Percentiles rank a stretch among this genome's conserved stretches.
Conservation (phyloP, 2,797 vertebrate genomes). For the Gobio occitaniae region DNA sequence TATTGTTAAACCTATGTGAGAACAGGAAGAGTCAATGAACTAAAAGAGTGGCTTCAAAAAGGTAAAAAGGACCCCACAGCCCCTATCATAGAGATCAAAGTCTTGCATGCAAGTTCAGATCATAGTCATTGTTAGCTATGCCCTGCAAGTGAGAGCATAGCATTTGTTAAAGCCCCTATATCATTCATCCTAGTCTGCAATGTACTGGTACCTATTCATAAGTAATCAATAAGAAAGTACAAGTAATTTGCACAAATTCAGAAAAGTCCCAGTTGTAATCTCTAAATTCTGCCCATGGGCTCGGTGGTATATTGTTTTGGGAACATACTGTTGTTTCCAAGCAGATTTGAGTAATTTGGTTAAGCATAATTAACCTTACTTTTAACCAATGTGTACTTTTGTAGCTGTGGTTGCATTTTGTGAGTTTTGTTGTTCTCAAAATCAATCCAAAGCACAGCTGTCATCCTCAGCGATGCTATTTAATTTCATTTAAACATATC, state of each 20-base stretch:
- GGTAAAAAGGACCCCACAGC: not conserved
- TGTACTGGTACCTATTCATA: not conserved
- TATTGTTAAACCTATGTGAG: not conserved
- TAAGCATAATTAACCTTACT: not conserved
- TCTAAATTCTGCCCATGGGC: not conserved
- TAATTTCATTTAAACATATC: constrained; percentile 13
- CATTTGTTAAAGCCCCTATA: constrained; percentile 1
- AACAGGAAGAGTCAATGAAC: not conserved
- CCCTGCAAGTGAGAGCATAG: not conserved
- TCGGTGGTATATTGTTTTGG: not conserved
- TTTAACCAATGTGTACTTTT: not conserved
- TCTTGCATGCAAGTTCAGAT: not conserved
- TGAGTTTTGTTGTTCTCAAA: not conserved
- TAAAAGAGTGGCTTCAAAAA: not conserved
- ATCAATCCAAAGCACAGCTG: constrained; percentile 3
- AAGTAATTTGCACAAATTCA: not conserved
- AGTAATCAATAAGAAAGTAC: constrained; percentile 7
- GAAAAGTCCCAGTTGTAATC: not conserved
- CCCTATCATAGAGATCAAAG: not conserved
- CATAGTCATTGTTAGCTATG: not conserved
- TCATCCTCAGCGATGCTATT: constrained; percentile 21
- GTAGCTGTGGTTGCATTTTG: not conserved
- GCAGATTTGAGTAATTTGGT: not conserved
- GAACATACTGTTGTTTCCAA: not conserved
- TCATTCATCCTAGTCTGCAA: not conserved